These are phyloP conservation scores for Lynx canadensis DNA, from an alignment of 2,113 vertebrate species.

Conservation along the genomic window DNA sequence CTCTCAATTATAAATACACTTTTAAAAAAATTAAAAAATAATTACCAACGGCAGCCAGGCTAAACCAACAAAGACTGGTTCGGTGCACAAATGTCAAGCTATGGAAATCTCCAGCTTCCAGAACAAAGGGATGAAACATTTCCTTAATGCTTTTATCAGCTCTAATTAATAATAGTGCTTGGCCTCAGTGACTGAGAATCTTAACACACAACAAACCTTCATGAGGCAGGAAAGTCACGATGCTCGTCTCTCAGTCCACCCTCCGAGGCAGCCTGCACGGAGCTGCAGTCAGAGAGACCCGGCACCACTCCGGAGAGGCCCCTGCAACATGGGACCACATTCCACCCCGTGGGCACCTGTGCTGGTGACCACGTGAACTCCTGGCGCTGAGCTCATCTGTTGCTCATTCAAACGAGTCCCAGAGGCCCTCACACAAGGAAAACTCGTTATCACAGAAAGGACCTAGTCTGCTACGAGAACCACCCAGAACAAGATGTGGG, in stretches of 20 bases:
- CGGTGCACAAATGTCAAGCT: not conserved
- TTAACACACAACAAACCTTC: not conserved
- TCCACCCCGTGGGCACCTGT: not conserved
- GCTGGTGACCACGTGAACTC: not conserved
- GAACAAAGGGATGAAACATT: slow-evolving; percentile 38
- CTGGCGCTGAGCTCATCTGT: not conserved
- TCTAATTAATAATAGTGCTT: slow-evolving; percentile 64
- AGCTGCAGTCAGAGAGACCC: not conserved
- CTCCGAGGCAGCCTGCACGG: not conserved
- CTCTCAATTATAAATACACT: too few relatives aligned
- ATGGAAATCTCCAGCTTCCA: slow-evolving; percentile 52
- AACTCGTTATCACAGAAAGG: not conserved
- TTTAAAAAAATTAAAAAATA: not conserved
- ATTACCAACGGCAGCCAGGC: not conserved
- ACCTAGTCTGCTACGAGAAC: not conserved
- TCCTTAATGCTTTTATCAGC: slow-evolving; percentile 40
- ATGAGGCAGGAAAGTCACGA: not conserved
- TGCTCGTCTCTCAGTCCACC: not conserved
- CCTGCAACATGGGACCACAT: rapidly evolving
- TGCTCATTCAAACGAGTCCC: not conserved
- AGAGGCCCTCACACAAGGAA: not conserved
- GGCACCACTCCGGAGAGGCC: rapidly evolving
- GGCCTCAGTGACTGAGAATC: slow-evolving; percentile 7
- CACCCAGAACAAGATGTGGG: too few relatives aligned
- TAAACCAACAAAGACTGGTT: not conserved